Conservation (phyloP, 2,888 invertebrate genomes). For the Orchestes rusci region DNA sequence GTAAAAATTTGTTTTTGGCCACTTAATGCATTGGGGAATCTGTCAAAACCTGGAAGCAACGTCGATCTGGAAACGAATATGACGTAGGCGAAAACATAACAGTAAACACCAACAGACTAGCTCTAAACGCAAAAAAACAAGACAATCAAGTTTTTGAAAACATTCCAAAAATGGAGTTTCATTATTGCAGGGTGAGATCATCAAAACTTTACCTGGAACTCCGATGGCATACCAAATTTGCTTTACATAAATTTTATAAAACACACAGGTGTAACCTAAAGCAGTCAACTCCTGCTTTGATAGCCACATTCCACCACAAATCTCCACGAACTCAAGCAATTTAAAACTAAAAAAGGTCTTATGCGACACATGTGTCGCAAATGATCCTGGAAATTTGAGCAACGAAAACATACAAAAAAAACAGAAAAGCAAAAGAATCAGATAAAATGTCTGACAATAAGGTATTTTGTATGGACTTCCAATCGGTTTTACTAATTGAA, state of each 20-base stretch:
- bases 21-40: too few relatives aligned
- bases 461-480: constrained; percentile 23
- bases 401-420: constrained; percentile 5
- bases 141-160: too few relatives aligned
- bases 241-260: background rate
- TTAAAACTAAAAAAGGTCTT: background rate
- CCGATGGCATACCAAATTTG: background rate
- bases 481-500: constrained; percentile 29
- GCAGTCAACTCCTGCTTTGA: background rate
- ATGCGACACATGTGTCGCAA: too few relatives aligned
- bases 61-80: too few relatives aligned
- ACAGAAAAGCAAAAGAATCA: constrained; percentile 11
- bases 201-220: background rate
- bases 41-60: too few relatives aligned
- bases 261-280: background rate
- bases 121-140: too few relatives aligned
- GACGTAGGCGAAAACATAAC: too few relatives aligned
- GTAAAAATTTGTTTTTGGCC: too few relatives aligned
- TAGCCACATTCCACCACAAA: background rate
- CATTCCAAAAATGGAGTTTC: background rate
- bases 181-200: background rate
- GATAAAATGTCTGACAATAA: constrained; percentile 9
- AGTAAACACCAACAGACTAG: too few relatives aligned
- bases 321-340: background rate
- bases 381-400: too few relatives aligned